Evolutionary conservation across 2,113 vertebrate genomes (phyloP), one percentile per base, ranked within the genome.

Genomic region (Zosterops pallidus): DNA sequence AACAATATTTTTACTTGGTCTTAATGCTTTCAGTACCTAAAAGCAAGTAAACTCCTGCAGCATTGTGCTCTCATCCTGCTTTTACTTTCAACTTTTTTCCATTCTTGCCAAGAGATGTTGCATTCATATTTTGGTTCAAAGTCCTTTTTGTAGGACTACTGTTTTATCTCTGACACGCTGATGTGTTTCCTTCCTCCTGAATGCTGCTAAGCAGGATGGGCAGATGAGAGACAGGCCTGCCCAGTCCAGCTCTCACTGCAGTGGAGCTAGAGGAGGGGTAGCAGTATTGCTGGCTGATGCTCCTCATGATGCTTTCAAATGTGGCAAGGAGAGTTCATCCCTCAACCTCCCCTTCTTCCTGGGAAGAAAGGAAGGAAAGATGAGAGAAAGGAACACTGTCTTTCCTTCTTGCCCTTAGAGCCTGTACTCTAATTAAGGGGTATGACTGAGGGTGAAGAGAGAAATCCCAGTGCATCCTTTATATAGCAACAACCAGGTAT

Each of bases 301-400:
- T 64, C 26, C 67, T 67, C 0, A 0, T 8, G 60, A 25, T 59
- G 20, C n/a, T 22, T 89, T 81, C 33, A 37, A 14, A 53, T 0
- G 0, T 53, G 21, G 31, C 37, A 23, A 57, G 42, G 41, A 82
- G 11, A 81, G 7, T 23, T 71, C 41, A 60, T 71, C 44, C 25
- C 24, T 64, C 63, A 82, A 35, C 4, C 24, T 9, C 11, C 1
- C 7, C 23, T 75, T 86, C 60, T 83, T 62, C 44, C 60, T 12
- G 16, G 25, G 31, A 88, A 41, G 53, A 93, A 74, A 55, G 46
- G 19, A 83, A 67, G 39, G 47, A 49, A 0, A 4, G 28, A 39
- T 23, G 31, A 76, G 22, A 60, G 12, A 63, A 86, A 42, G 57
- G 26, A 94, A 86, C 37, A 35, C 18, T 35, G 24, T 15, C 14